phyloP scores from a whole-genome alignment of 2,113 vertebrate species.

The Chaetops frenatus region DNA sequence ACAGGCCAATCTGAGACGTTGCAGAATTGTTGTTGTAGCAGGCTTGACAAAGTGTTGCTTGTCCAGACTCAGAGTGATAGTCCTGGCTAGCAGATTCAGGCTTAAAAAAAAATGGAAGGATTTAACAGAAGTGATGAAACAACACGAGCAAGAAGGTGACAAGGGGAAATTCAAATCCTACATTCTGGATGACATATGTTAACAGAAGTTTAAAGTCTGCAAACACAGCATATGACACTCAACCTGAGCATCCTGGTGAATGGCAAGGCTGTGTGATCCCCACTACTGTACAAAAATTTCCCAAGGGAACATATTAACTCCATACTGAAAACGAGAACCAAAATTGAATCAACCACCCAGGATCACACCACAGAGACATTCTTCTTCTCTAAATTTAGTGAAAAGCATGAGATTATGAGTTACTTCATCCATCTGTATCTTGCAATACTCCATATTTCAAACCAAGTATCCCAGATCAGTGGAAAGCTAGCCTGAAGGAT shows the following conservation, averaged over 20 bases:
- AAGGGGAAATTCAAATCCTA: background rate
- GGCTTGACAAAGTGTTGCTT: background rate
- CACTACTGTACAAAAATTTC: background rate
- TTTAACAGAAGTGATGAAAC: background rate
- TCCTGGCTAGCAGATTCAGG: background rate
- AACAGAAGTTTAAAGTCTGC: background rate
- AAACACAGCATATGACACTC: background rate
- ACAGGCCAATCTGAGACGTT: background rate
- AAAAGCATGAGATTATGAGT: background rate
- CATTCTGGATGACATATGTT: background rate
- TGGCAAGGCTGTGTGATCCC: background rate
- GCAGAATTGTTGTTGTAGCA: background rate
- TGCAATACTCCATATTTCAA: background rate
- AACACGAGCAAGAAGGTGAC: background rate
- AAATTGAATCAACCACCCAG: background rate
- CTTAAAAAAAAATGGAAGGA: background rate
- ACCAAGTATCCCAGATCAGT: background rate
- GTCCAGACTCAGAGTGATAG: background rate
- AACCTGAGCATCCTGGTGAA: background rate
- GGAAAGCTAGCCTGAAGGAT: background rate
- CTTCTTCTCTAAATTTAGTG: slow-evolving; percentile 11
- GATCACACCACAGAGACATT: background rate
- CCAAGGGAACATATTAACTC: background rate
- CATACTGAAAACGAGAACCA: background rate
- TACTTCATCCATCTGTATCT: background rate